Evolutionary conservation across 2,113 vertebrate genomes (phyloP).

Genomic region (Prochilodus magdalenae): DNA sequence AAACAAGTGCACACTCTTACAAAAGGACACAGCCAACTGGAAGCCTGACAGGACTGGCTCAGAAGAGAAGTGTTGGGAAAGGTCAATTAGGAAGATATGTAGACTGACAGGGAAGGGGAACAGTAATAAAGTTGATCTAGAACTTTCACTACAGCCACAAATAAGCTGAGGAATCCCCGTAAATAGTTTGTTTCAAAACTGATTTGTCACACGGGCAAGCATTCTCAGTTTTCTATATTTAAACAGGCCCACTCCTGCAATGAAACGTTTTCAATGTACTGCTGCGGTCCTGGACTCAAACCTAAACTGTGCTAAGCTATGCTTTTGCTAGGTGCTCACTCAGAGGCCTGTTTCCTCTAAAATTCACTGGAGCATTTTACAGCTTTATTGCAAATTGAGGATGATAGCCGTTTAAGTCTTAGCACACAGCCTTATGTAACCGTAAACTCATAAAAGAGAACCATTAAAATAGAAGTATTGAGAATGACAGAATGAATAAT

Average conservation of each 20-base stretch:
- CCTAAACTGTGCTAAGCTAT: not conserved
- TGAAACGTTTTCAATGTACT: not conserved
- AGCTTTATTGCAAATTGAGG: not conserved
- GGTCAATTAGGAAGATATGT: not conserved
- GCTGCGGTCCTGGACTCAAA: not conserved
- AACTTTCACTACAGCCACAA: slow-evolving; percentile 12
- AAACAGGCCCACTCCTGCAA: no score
- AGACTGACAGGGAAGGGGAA: not conserved
- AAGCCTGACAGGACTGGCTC: not conserved
- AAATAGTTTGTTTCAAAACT: not conserved
- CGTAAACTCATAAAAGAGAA: not conserved
- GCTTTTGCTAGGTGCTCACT: not conserved
- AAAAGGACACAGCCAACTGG: not conserved
- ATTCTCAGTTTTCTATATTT: not conserved
- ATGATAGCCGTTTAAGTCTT: not conserved
- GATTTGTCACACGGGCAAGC: not conserved
- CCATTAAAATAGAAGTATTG: not conserved
- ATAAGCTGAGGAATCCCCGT: not conserved
- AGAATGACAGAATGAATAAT: not conserved
- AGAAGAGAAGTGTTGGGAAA: slow-evolving; percentile 1
- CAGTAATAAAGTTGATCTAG: not conserved
- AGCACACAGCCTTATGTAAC: not conserved
- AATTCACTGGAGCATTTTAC: not conserved
- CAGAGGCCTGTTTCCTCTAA: not conserved
- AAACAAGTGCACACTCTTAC: not conserved